phyloP scores from a whole-genome alignment of 2,113 vertebrate genomes.

The Paradoxurus hermaphroditus region DNA sequence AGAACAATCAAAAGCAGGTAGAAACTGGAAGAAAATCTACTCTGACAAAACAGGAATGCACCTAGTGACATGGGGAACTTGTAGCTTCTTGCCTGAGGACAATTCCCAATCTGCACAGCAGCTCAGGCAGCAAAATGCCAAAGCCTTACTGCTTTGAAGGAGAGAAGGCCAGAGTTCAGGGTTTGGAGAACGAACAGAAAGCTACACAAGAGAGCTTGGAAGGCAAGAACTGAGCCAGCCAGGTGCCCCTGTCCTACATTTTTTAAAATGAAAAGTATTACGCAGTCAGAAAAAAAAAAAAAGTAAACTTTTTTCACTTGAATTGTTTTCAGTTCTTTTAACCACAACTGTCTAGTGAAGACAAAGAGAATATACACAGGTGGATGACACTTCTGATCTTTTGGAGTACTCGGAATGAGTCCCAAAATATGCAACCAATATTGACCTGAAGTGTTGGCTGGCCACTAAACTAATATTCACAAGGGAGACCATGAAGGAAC shows the following conservation, averaged over 20 bases:
- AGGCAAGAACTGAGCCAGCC: no score
- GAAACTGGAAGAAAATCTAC: background rate
- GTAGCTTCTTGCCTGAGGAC: background rate
- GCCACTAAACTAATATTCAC: background rate
- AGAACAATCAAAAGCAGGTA: background rate
- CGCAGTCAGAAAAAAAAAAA: no score
- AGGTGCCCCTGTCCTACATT: no score
- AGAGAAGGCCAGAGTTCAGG: background rate
- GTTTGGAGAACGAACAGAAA: background rate
- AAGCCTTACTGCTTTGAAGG: background rate
- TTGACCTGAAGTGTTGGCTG: background rate
- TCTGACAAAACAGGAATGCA: background rate
- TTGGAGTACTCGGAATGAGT: no score
- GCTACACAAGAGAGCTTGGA: background rate
- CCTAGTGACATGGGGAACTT: background rate
- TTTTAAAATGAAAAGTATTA: no score
- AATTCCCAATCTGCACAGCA: background rate
- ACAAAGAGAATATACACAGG: no score
- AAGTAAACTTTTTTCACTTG: no score
- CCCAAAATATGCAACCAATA: background rate
- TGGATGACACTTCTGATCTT: no score
- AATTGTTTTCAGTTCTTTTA: no score
- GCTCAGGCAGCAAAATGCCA: background rate
- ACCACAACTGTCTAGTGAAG: no score
- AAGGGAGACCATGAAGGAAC: background rate